Evolutionary conservation across 1,140 invertebrate species (phyloP), one percentile per base, ranked within the genome.

Genomic region (Drosophila seguyi): DNA sequence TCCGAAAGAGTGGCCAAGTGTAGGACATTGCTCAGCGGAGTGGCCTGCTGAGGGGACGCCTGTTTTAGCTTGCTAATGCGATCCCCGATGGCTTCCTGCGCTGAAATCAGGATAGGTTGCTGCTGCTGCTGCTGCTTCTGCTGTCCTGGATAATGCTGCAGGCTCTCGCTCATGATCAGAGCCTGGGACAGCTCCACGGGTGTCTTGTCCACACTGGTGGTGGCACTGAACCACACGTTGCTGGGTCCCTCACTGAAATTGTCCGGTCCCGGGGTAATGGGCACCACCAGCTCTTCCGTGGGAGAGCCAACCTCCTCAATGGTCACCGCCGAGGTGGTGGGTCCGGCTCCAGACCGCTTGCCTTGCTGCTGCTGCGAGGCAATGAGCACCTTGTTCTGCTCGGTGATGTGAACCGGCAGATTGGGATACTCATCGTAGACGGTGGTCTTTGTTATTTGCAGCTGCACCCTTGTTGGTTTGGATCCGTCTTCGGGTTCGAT

Each of bases 1-100:
- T 95, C 93, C 13, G 94, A 94, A 0, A 95, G 62, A 0, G 94
- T 94, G 4, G 95, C 94, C 20, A 95, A 93, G 58, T 95, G 95
- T 14, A 96, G 84, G 3, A 95, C 93, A 79, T 95, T 91, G 47
- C 83, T 91, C 10, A 92, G 45, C 1, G 75, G 65, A 3, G 80
- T 91, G 2, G 74, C 47, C 22, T 90, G 91, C n/a, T 91, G 91
- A 0, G 81, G 63, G 0, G 80, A 41, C 0, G 80, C 50, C 56
- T 90, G 78, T 36, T 92, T 86, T 7, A 86, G 48, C 1, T 91
- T 78, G 48, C 59, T 78, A 5, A 92, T 92, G 39, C 92, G 83
- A 69, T 81, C 90, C 2, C 80, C 83, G 4, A 93, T 92, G 14
- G 74, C 71, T 41, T 91, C 76, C 53, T 87, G 92, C 0, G 91